Evolutionary conservation across 2,113 vertebrate species (phyloP).

Genomic region (Leucosticte australis): DNA sequence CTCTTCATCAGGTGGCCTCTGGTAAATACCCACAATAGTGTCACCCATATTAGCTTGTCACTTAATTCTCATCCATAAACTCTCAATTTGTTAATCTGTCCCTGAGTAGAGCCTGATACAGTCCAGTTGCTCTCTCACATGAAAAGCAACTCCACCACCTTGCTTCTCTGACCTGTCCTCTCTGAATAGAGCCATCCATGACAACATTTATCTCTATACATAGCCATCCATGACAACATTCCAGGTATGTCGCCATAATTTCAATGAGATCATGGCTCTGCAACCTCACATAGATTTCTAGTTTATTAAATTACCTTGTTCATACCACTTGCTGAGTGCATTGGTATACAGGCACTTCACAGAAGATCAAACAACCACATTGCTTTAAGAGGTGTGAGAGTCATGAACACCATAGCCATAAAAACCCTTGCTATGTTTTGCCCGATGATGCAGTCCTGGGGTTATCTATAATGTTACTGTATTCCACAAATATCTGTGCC

Average conservation of each 20-base stretch:
- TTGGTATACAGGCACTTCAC: neutral
- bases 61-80: neutral
- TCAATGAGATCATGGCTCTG: neutral
- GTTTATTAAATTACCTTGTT: neutral
- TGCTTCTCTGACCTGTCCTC: neutral
- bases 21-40: neutral
- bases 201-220: too few species aligned
- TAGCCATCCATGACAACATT: neutral
- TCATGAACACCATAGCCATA: neutral
- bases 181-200: neutral
- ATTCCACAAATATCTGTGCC: neutral
- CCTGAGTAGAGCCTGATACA: neutral
- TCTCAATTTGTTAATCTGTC: neutral
- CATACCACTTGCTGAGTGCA: neutral
- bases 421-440: neutral
- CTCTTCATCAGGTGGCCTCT: neutral
- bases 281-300: neutral
- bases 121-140: neutral
- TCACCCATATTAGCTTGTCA: neutral
- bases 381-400: neutral
- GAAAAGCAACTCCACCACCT: neutral
- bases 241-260: neutral
- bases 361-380: neutral
- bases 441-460: neutral
- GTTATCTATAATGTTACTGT: neutral